phyloP scores from a whole-genome alignment of 2,113 vertebrate species.

The Cyphomyrus discorhynchus region DNA sequence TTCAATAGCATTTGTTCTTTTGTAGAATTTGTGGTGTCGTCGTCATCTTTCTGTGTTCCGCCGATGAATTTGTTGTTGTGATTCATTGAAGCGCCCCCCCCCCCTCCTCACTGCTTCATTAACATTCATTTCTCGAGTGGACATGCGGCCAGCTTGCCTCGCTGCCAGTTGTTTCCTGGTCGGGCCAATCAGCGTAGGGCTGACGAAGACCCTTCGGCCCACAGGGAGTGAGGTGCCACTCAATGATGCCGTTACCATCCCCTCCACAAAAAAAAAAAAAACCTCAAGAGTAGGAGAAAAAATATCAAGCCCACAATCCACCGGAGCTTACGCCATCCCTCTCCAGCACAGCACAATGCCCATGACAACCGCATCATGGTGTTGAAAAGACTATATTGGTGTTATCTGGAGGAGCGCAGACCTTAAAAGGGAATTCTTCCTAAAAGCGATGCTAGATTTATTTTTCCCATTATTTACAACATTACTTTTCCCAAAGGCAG shows the following conservation, averaged over 20 bases:
- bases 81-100: neutral
- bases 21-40: neutral
- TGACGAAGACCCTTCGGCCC: conserved; percentile 19
- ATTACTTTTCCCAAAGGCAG: neutral
- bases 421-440: neutral
- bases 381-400: neutral
- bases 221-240: neutral
- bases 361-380: neutral
- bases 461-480: neutral
- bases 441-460: neutral
- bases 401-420: neutral
- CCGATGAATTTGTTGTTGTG: neutral
- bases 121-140: conserved; percentile 21
- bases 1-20: neutral
- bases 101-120: neutral
- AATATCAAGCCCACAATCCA: conserved; percentile 2
- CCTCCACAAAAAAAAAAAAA: neutral
- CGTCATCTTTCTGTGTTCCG: neutral
- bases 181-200: neutral
- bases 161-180: neutral
- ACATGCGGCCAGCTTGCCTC: neutral
- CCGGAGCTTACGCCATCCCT: neutral
- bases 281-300: neutral
- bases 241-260: neutral
- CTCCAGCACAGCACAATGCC: neutral